Evolutionary conservation across 2,888 invertebrate genomes (phyloP).

Genomic region (Leuctra nigra): DNA sequence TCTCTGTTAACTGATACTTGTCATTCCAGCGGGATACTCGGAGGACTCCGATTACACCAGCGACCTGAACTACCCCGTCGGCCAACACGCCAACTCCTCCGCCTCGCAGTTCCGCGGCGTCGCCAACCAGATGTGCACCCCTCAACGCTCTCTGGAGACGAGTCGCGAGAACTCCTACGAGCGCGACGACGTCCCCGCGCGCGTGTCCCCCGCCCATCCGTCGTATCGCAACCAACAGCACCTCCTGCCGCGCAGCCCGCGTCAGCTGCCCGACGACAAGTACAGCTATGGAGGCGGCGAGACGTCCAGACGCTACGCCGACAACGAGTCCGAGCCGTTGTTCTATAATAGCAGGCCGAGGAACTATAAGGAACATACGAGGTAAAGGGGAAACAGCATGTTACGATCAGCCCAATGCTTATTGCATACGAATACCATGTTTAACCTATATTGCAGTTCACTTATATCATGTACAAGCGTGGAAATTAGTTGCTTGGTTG

Average conservation of each 20-base stretch:
- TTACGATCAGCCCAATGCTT: too few relatives aligned
- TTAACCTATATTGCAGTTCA: too few relatives aligned
- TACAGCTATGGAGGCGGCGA: slow-evolving; percentile 4
- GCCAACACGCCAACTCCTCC: slow-evolving; percentile 84
- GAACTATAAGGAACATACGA: slow-evolving; percentile 47
- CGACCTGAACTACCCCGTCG: slow-evolving; percentile 89
- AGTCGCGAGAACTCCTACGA: slow-evolving; percentile 80
- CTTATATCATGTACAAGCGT: too few relatives aligned
- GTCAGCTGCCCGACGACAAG: slow-evolving; percentile 21
- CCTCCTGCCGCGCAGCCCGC: slow-evolving; percentile 16
- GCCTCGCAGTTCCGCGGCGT: slow-evolving; percentile 80
- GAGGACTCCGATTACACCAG: slow-evolving; percentile 97
- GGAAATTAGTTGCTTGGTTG: too few relatives aligned
- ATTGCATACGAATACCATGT: too few relatives aligned
- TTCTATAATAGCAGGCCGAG: slow-evolving; percentile 85
- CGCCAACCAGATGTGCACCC: slow-evolving; percentile 71
- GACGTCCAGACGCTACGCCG: slow-evolving; percentile 25
- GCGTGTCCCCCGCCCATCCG: slow-evolving; percentile 9
- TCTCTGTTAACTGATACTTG: too few relatives aligned
- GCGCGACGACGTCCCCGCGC: slow-evolving; percentile 57
- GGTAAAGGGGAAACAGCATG: slow-evolving; percentile 41
- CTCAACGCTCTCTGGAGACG: slow-evolving; percentile 69
- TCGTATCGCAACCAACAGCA: slow-evolving; percentile 18
- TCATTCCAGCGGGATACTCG: slow-evolving; percentile 78
- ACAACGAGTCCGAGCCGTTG: slow-evolving; percentile 54